Conservation (phyloP, 2,797 vertebrate genomes). For the Fundulus diaphanus region DNA sequence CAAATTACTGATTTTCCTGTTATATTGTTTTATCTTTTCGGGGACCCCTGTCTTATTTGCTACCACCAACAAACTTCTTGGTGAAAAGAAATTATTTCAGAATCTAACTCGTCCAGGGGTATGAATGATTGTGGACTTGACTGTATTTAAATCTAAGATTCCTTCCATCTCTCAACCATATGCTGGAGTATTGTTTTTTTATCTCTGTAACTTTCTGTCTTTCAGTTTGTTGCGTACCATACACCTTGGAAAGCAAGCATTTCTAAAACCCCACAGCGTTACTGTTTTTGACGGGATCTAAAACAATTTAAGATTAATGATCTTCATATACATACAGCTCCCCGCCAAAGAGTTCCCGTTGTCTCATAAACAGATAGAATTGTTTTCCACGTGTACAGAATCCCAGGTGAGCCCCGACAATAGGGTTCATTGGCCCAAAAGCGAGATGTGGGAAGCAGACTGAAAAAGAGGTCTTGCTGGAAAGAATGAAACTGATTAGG, state of each 20-base stretch:
- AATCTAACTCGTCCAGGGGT: too few species aligned
- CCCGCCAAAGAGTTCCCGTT: conserved; percentile 14
- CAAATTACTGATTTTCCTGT: neutral
- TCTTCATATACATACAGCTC: conserved; percentile 26
- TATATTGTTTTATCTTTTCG: neutral
- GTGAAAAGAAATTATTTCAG: neutral
- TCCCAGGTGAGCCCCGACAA: conserved; percentile 51
- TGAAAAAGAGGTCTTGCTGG: conserved; percentile 37
- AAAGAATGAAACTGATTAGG: conserved; percentile 62
- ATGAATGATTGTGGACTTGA: neutral
- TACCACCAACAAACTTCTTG: neutral
- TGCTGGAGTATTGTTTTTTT: neutral
- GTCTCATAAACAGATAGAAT: conserved; percentile 38
- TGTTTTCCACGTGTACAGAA: conserved; percentile 32
- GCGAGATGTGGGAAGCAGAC: conserved; percentile 38
- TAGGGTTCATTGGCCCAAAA: conserved; percentile 32
- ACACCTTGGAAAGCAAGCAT: conserved; percentile 29
- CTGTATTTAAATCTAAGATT: neutral
- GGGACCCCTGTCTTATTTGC: neutral
- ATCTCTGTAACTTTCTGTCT: conserved; percentile 35
- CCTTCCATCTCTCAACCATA: neutral
- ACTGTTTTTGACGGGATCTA: conserved; percentile 28
- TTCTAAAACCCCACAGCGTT: conserved; percentile 1
- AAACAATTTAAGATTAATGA: conserved; percentile 35
- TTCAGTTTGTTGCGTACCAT: conserved; percentile 1